These are phyloP conservation scores for Condylura cristata DNA, from an alignment of 2,113 vertebrate genomes.

Conservation along the genomic window DNA sequence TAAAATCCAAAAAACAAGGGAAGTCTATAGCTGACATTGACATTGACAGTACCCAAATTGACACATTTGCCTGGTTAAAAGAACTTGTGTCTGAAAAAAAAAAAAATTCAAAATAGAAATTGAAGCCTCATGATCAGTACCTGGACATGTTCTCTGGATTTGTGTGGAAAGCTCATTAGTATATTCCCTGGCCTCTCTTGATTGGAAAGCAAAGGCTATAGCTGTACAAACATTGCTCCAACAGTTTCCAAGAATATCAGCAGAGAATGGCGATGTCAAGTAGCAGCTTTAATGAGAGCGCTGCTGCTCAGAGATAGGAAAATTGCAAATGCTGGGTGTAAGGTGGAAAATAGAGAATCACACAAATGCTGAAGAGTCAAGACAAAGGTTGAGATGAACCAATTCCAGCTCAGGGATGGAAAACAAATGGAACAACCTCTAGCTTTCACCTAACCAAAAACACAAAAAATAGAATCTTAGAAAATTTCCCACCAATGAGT, in stretches of 20 bases:
- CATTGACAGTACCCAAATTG: constrained; percentile 13
- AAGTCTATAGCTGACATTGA: constrained; percentile 41
- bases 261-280: constrained; percentile 17
- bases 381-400: background rate
- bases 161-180: constrained; percentile 25
- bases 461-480: background rate
- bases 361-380: background rate
- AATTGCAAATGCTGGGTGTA: background rate
- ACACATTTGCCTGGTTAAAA: background rate
- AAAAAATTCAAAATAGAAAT: constrained; percentile 18
- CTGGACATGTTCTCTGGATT: constrained; percentile 40
- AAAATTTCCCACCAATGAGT: background rate
- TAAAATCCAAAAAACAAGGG: constrained; percentile 44
- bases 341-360: constrained; percentile 16
- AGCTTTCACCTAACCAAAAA: background rate
- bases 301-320: constrained; percentile 16
- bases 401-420: background rate
- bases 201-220: constrained; percentile 10
- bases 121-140: background rate
- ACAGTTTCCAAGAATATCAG: constrained; percentile 58
- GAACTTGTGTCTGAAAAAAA: constrained; percentile 6
- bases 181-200: constrained; percentile 50
- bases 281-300: constrained; percentile 39
- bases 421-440: background rate
- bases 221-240: constrained; percentile 52